phyloP scores from a whole-genome alignment of 2,113 vertebrate genomes.

The Labrus mixtus region DNA sequence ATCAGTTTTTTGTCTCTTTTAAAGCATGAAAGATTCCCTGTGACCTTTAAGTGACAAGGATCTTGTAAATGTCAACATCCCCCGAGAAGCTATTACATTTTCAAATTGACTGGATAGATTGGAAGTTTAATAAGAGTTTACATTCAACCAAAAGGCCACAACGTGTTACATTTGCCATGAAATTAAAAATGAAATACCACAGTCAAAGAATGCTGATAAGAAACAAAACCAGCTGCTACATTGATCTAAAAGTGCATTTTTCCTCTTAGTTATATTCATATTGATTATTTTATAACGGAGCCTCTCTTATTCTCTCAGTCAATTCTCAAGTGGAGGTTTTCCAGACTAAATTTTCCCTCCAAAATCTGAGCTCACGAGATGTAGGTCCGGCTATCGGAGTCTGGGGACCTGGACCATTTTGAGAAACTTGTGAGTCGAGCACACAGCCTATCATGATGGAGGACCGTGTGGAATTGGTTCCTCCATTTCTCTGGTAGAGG shows the following conservation, averaged over 20 bases:
- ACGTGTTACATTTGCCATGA: background rate
- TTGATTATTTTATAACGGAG: background rate
- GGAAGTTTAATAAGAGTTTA: background rate
- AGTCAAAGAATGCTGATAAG: background rate
- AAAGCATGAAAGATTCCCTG: background rate
- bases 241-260: background rate
- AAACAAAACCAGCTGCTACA: background rate
- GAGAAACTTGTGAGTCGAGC: conserved; percentile 9
- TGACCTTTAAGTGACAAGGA: background rate
- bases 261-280: background rate
- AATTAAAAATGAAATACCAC: background rate
- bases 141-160: background rate
- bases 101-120: background rate
- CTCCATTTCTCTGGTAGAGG: conserved; percentile 5
- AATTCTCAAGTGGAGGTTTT: conserved; percentile 12
- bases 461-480: conserved; percentile 1
- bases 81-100: background rate
- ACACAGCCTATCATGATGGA: conserved; percentile 14
- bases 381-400: background rate
- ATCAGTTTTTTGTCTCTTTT: background rate
- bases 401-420: background rate
- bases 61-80: background rate
- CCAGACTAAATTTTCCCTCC: background rate
- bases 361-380: background rate
- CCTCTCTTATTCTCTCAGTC: background rate